Evolutionary conservation across 2,797 vertebrate genomes (phyloP), one percentile per base, ranked within the genome.

Genomic region (Carduelis carduelis): DNA sequence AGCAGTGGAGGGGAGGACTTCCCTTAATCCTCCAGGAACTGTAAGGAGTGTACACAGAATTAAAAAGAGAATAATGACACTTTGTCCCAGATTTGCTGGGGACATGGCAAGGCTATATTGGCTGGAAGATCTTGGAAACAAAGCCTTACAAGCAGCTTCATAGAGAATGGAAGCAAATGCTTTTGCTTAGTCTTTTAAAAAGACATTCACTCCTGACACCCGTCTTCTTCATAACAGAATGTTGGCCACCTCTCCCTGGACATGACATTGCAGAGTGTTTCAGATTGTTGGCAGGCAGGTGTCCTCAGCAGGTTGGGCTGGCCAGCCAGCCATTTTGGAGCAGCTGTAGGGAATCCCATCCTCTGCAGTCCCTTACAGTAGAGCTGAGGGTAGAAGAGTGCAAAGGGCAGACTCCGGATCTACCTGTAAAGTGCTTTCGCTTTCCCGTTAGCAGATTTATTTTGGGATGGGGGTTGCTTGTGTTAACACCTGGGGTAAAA

Each of bases 381-480:
- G 57, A 89, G 66, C 85, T 46, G 87, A 78, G 79, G 16, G 68
- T 84, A 41, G 55, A 53, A 83, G 53, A 86, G 63, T 19, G 26
- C 56, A 82, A 79, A 86, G 61, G 68, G 53, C 50, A 56, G 90
- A 74, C 57, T 77, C 46, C 26, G 9, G 63, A 94, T 80, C 83
- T 70, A 49, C 63, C 71, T 92, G 28, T 91, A 35, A 94, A 76
- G 41, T 2, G 37, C 87, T 78, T 88, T 65, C 3, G 77, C 91
- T 92, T 93, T 93, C 52, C 44, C 6, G 1, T 89, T 77, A 82
- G 76, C 84, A 71, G 69, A 80, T 92, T 96, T 78, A 61, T 91
- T 95, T 96, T 89, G 95, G 75, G 68, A 52, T 64, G 61, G 92
- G 89, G 81, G 35, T 96, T 96, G 89, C 70, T 86, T 50, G 12